A percentile compares a stretch with the other conserved stretches of the same genome.
Conservation (phyloP, 2,888 invertebrate species). For the Drosophila picticornis region DNA sequence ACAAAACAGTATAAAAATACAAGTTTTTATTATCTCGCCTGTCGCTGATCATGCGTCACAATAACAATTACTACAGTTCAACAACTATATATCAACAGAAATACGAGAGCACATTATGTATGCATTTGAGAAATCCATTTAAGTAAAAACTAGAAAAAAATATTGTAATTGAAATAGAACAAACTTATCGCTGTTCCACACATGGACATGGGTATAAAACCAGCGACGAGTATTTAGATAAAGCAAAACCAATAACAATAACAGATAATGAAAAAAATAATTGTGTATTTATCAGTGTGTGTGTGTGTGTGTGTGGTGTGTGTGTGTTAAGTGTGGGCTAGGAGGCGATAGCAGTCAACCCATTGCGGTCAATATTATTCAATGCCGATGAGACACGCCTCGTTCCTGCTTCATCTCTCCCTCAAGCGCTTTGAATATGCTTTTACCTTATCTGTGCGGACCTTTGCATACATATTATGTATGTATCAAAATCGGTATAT, state of each 20-base stretch:
- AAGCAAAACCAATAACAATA: slow-evolving; percentile 59
- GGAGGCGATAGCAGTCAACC: slow-evolving; percentile 45
- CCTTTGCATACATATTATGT: slow-evolving; percentile 17
- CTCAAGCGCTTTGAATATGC: slow-evolving; percentile 24
- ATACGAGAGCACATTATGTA: slow-evolving; percentile 12
- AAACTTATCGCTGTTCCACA: slow-evolving; percentile 38
- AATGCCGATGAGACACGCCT: slow-evolving; percentile 48
- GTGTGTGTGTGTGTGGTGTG: slow-evolving; percentile 1
- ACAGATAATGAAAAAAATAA: slow-evolving; percentile 54
- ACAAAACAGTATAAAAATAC: slow-evolving; percentile 58
- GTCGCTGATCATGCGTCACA: slow-evolving; percentile 53
- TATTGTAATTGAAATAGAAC: slow-evolving; percentile 58
- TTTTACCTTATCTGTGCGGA: slow-evolving; percentile 62
- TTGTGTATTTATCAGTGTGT: slow-evolving; percentile 10
- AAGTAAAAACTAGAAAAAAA: slow-evolving; percentile 42
- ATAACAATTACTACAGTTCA: slow-evolving; percentile 37
- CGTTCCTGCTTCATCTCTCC: slow-evolving; percentile 15
- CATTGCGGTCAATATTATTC: slow-evolving; percentile 74
- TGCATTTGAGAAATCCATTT: slow-evolving; percentile 33
- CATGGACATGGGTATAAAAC: slow-evolving; percentile 59
- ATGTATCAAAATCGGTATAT: not conserved
- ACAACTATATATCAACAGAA: slow-evolving; percentile 37
- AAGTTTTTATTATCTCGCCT: slow-evolving; percentile 63
- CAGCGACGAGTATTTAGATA: slow-evolving; percentile 74
- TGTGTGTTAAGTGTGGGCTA: slow-evolving; percentile 6